Percentiles rank a stretch among this genome's conserved stretches.
Evolutionary conservation across 2,797 vertebrate species (phyloP).

Genomic region (Serranus cabrilla): DNA sequence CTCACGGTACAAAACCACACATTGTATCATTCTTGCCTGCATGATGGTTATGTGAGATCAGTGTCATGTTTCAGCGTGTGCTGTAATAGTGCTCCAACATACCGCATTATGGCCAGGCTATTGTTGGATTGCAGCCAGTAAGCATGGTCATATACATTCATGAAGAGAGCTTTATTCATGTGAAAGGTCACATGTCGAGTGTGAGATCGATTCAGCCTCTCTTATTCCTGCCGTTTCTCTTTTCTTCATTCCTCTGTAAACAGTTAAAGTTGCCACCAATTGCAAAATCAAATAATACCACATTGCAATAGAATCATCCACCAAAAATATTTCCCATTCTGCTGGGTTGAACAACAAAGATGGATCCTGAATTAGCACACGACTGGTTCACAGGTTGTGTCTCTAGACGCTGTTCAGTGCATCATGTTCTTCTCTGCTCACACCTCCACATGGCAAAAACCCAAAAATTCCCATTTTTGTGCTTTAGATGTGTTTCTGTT

Average conservation of each 20-base stretch:
- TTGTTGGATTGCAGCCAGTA: slow-evolving; percentile 24
- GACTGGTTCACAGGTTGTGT: background rate
- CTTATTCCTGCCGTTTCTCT: background rate
- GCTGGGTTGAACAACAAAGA: slow-evolving; percentile 9
- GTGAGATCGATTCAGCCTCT: slow-evolving; percentile 40
- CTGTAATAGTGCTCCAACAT: slow-evolving; percentile 6
- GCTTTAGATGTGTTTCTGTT: background rate
- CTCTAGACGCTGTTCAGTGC: background rate
- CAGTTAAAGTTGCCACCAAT: slow-evolving; percentile 1
- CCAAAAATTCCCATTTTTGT: background rate
- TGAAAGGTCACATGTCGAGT: slow-evolving; percentile 48
- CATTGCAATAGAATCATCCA: background rate
- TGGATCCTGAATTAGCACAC: slow-evolving; percentile 7
- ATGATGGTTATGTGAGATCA: slow-evolving; percentile 5
- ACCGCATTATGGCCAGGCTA: slow-evolving; percentile 4
- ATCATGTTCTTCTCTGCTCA: background rate
- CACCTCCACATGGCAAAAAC: background rate
- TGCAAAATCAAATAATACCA: slow-evolving; percentile 6
- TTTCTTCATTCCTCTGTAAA: background rate
- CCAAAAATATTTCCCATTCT: slow-evolving; percentile 13
- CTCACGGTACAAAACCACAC: slow-evolving; percentile 15
- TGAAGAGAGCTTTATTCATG: slow-evolving; percentile 21
- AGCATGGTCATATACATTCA: slow-evolving; percentile 31
- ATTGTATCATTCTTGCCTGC: background rate
- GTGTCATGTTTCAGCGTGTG: slow-evolving; percentile 34